Evolutionary conservation across 1,140 invertebrate genomes (phyloP).

Genomic region (Calliphora vicina): DNA sequence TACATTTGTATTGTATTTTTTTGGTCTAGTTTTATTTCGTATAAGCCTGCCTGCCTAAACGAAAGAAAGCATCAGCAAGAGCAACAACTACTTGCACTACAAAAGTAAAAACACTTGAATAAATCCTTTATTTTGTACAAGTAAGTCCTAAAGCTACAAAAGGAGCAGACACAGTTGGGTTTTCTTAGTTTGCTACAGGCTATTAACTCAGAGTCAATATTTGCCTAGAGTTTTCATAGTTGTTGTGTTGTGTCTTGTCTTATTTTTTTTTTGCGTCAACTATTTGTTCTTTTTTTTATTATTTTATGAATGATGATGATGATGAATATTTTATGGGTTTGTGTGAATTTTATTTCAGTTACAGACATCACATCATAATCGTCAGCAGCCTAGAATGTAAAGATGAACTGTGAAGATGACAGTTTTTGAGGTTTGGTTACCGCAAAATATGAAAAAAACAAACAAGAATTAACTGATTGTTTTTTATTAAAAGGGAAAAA

Average conservation of each 20-base stretch:
- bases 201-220: constrained; percentile 29
- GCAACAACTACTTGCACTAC: not conserved
- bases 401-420: not conserved
- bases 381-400: not conserved
- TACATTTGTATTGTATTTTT: not conserved
- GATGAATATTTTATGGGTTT: constrained; percentile 4
- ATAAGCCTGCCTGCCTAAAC: not conserved
- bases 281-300: not conserved
- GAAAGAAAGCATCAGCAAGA: too few relatives aligned
- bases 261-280: not conserved
- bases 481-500: not conserved
- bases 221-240: not conserved
- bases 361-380: not conserved
- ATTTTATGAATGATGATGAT: not conserved
- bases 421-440: not conserved
- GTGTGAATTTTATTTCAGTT: not conserved
- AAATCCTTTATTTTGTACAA: constrained; percentile 12
- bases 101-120: not conserved
- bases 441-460: not conserved
- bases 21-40: not conserved
- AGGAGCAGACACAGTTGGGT: constrained; percentile 29
- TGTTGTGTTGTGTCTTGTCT: not conserved
- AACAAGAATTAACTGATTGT: not conserved
- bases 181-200: constrained; percentile 9
- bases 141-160: constrained; percentile 6